Evolutionary conservation across 2,888 invertebrate genomes (phyloP), one percentile per base, ranked within the genome.

Genomic region (Tanypteryx hageni): DNA sequence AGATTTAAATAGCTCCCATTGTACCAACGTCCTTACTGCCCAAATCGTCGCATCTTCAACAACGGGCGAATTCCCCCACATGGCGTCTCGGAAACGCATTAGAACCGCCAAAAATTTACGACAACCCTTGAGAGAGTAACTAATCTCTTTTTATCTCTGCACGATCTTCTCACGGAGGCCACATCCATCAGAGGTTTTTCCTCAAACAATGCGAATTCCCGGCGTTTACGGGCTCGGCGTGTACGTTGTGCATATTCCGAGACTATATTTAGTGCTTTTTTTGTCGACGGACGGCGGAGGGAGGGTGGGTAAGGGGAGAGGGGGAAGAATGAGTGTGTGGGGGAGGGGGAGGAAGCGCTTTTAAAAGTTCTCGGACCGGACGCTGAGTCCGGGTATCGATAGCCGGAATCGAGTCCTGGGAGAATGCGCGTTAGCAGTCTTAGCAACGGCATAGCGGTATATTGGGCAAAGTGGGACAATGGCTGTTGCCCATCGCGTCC

Each of bases 401-500:
- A 22, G 68, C 9, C 18, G 68, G 76, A 76, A 76, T 76, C 76
- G 27, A 22, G 76, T 27, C 76, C 68, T 27, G 76, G 76, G 22
- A 76, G 76, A 22, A 76, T 27, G 76, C 76, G 27, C 22, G 22
- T n/a, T 27, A 76, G 76, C 76, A 7, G 76, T 76, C 76, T 76
- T 76, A 22, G 76, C 27, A 76, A 13, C 44, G 44, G 64, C 58
- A 64, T 89, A 89, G 89, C 89, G 89, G 89, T 89, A 89, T 89
- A 89, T 89, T 64, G 68, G 31, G 89, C 44, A 4, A 89, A 89
- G 68, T 89, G 89, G 89, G 89, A 89, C 89, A 64, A 68, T 76
- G 76, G 76, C 76, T 76, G 22, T 27, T 16, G 68, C 68, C 68
- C 68, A 68, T n/a, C 68, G 68, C 16, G 64, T 64, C 64, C 64